A percentile compares a stretch with the other conserved stretches of the same genome.
Conservation (phyloP, 2,113 vertebrate species). For the Galbula dea region DNA sequence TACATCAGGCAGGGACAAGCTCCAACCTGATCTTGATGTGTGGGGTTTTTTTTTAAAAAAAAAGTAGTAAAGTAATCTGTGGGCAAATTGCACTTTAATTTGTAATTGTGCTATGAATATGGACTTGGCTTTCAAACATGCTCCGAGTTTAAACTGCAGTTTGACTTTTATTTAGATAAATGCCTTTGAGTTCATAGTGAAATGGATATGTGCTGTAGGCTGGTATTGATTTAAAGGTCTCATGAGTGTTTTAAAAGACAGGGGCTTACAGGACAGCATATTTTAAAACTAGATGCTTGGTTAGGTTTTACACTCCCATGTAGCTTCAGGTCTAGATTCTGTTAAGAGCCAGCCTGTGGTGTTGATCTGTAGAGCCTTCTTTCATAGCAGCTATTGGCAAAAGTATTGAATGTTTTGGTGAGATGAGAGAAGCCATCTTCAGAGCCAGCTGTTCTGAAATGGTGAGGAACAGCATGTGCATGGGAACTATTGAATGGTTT, state of each 20-base stretch:
- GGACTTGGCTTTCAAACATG: conserved; percentile 79
- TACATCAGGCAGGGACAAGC: conserved; percentile 35
- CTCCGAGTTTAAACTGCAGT: conserved; percentile 78
- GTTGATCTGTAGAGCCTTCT: not conserved
- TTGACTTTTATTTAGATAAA: conserved; percentile 85
- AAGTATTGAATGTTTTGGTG: not conserved
- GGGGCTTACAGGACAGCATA: conserved; percentile 33
- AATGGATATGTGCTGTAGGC: conserved; percentile 73
- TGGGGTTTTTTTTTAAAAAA: conserved; percentile 18
- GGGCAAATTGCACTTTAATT: conserved; percentile 86
- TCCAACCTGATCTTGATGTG: conserved; percentile 58
- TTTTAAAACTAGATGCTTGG: conserved; percentile 37
- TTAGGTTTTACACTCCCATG: conserved; percentile 3
- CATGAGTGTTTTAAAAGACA: conserved; percentile 69
- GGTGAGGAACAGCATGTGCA: not conserved
- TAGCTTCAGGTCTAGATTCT: not conserved
- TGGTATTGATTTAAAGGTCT: conserved; percentile 80
- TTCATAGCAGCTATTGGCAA: not conserved
- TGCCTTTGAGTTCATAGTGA: conserved; percentile 73
- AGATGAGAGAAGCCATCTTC: not conserved
- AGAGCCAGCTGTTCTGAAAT: not conserved
- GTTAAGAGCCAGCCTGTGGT: not conserved
- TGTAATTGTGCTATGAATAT: conserved; percentile 73
- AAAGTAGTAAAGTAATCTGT: conserved; percentile 76
- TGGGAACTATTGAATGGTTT: not conserved